Conservation (phyloP, 2,888 invertebrate species). For the Endotricha flammealis region DNA sequence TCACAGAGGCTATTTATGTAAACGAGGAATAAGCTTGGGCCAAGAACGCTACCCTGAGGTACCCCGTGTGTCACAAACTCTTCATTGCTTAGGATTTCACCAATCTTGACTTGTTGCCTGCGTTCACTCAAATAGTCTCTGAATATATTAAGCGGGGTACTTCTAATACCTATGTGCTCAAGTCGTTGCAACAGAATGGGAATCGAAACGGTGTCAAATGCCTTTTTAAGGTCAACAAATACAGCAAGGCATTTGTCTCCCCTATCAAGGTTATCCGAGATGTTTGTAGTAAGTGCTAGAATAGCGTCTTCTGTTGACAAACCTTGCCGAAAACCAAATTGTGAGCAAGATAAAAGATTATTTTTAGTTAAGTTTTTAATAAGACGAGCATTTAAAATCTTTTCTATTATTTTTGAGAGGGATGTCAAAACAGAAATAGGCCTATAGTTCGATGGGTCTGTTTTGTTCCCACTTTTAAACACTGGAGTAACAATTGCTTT, state of each 20-base stretch:
- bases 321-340: constrained; percentile 6
- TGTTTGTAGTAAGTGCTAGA: neutral
- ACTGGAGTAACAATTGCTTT: constrained; percentile 14
- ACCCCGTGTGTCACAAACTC: no score
- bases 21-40: no score
- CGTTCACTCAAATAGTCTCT: no score
- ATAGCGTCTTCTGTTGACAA: constrained; percentile 10
- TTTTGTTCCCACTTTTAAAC: constrained; percentile 13
- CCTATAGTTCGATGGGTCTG: constrained; percentile 12
- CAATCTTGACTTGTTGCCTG: no score
- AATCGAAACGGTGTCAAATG: no score
- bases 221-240: constrained; percentile 1
- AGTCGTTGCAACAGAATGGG: no score
- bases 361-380: neutral
- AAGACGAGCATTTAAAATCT: constrained; percentile 4
- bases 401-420: constrained; percentile 14
- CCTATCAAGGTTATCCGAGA: neutral
- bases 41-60: no score
- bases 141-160: no score
- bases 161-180: no score
- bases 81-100: no score
- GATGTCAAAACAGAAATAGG: constrained; percentile 13
- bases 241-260: constrained; percentile 4
- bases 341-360: neutral
- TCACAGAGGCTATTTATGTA: no score